Percentiles rank a stretch among this genome's conserved stretches.
phyloP scores from a whole-genome alignment of 2,888 invertebrate genomes.

The Macrosiphum euphorbiae region DNA sequence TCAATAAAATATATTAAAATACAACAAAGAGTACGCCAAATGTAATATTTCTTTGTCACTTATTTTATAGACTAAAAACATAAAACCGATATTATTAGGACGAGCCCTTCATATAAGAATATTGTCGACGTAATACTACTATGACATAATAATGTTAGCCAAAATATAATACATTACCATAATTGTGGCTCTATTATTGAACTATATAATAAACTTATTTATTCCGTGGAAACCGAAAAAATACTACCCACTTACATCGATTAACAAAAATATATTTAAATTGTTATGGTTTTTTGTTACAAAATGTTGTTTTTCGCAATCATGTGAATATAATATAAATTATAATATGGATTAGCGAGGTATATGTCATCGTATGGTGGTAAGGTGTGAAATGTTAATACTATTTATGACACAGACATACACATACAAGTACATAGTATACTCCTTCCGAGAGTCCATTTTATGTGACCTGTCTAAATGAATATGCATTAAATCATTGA shows the following conservation, averaged over 20 bases:
- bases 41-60: constrained; percentile 22
- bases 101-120: background rate
- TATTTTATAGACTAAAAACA: constrained; percentile 1
- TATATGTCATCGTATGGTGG: background rate
- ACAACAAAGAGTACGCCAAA: background rate
- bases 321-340: background rate
- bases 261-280: background rate
- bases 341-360: background rate
- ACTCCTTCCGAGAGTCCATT: background rate
- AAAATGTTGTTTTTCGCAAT: background rate
- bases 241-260: background rate
- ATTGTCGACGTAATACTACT: background rate
- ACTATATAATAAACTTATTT: background rate
- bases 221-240: background rate
- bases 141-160: background rate
- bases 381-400: background rate
- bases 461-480: constrained; percentile 12
- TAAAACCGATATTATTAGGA: constrained; percentile 25
- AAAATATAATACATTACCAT: background rate
- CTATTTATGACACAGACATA: background rate
- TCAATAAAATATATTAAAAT: background rate
- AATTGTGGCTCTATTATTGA: background rate
- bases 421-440: background rate
- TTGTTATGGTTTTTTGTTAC: background rate
- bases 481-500: constrained; percentile 56